Evolutionary conservation across 1,140 invertebrate genomes (phyloP), one percentile per base, ranked within the genome.

Genomic region (Laupala kohalensis): DNA sequence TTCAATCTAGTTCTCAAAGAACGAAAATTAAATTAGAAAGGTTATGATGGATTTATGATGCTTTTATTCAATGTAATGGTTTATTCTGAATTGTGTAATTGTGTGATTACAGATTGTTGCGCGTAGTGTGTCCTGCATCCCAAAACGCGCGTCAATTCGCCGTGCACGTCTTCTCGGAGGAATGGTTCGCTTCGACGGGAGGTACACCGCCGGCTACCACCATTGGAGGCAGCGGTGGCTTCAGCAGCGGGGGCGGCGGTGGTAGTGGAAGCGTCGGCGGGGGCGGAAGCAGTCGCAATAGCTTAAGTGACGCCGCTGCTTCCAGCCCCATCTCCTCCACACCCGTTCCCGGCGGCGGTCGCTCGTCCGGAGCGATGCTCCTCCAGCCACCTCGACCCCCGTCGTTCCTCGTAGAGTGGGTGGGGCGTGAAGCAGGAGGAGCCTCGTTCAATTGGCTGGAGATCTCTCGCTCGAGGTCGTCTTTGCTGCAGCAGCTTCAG

Each of bases 81-180:
- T n/a, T n/a, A n/a, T n/a, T n/a, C n/a, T n/a, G n/a, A n/a, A n/a
- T n/a, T n/a, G n/a, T n/a, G n/a, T n/a, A n/a, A n/a, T n/a, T n/a
- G n/a, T 53, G 23, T 65, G 66, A n/a, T 67, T 53, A 6, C 81
- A 86, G 88, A 76, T 78, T 92, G n/a, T 79, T 91, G 69, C 86
- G 87, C 69, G 88, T 89, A 3, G 83, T 93, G 5, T 93, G 91
- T 77, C 91, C 91, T 0, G 84, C 88, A 0, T 86, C 86, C 72
- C 86, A 86, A 4, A 88, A 87, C 15, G 84, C 88, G 0, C 78
- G 84, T 25, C 87, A 87, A 6, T 86, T 85, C 66, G 87, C 88
- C 1, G 84, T 93, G 63, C 88, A 90, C 70, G 86, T 90, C 6
- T 90, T 90, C 78, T 89, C 88, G 2, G 89, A 90, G 76, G 89